Conservation (phyloP, 2,113 vertebrate genomes). For the Ceyx cyanopectus region DNA sequence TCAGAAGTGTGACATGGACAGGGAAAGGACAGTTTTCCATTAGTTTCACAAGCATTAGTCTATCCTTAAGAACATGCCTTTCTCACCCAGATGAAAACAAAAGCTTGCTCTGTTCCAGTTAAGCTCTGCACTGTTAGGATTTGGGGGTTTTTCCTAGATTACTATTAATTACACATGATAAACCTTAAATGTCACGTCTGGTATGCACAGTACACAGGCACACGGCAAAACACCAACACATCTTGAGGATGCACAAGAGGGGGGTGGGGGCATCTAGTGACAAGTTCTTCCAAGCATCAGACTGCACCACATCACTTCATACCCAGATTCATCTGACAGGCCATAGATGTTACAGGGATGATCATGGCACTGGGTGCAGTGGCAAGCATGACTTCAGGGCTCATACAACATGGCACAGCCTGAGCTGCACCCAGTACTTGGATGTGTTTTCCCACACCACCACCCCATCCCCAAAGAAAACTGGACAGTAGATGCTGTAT, state of each 20-base stretch:
- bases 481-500: neutral
- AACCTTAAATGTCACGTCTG: neutral
- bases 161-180: neutral
- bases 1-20: neutral
- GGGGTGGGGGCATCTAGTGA: neutral
- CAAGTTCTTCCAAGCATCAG: neutral
- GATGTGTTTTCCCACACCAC: neutral
- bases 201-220: neutral
- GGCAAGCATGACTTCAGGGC: neutral
- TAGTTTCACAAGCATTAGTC: neutral
- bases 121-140: neutral
- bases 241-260: neutral
- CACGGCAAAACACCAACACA: neutral
- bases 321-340: neutral
- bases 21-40: neutral
- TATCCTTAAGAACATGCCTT: neutral
- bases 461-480: neutral
- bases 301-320: neutral
- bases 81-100: neutral
- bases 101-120: neutral
- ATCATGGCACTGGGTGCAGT: neutral
- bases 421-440: neutral
- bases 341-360: neutral
- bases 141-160: neutral
- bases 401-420: neutral